Conservation (phyloP, 2,113 vertebrate genomes). For the Salvator merianae region DNA sequence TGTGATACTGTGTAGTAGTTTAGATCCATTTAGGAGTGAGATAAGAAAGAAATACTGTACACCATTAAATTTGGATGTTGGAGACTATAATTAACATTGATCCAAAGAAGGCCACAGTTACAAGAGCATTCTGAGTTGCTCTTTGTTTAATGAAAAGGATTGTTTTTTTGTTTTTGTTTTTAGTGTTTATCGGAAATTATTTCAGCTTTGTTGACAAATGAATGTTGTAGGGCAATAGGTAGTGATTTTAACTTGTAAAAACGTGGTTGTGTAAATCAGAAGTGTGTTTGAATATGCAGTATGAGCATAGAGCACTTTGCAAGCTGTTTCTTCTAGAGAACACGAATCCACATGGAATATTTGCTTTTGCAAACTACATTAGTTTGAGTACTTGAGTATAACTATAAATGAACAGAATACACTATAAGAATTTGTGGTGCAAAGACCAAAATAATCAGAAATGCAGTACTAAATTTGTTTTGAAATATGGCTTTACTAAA, state of each 20-base stretch:
- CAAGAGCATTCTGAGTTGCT: constrained; percentile 34
- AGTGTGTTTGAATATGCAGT: background rate
- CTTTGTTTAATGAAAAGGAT: constrained; percentile 14
- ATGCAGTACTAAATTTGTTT: background rate
- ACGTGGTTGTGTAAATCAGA: background rate
- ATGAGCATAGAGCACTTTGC: too few relatives aligned
- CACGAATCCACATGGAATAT: background rate
- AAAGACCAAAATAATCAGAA: background rate
- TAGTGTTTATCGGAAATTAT: constrained; percentile 7
- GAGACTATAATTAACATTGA: constrained; percentile 55
- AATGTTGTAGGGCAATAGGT: constrained; percentile 4
- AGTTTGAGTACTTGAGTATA: background rate
- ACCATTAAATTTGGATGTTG: constrained; percentile 29
- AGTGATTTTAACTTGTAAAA: background rate
- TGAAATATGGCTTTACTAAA: background rate
- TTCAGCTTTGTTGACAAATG: constrained; percentile 9
- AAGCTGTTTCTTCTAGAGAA: too few relatives aligned
- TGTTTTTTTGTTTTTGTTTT: too few relatives aligned
- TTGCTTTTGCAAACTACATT: background rate
- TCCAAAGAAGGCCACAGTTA: constrained; percentile 43
- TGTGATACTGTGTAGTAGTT: constrained; percentile 30
- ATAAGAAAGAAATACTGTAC: constrained; percentile 3
- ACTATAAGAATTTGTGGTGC: background rate
- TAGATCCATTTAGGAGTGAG: constrained; percentile 37
- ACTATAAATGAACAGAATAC: background rate